Conservation (phyloP, 2,113 vertebrate genomes). For the Jacana jacana region DNA sequence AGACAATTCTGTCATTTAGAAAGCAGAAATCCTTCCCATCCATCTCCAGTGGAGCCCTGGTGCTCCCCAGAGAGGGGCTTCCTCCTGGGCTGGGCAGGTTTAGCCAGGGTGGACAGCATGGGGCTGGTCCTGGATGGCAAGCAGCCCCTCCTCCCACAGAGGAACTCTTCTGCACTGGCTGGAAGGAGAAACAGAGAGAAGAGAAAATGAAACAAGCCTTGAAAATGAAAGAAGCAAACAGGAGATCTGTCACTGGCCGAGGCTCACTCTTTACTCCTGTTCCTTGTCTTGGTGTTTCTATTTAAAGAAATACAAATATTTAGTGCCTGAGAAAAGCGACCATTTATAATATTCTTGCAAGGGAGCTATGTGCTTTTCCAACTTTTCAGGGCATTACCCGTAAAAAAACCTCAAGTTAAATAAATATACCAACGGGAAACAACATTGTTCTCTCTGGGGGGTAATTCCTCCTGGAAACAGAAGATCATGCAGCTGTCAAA, state of each 20-base stretch:
- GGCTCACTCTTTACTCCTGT: neutral
- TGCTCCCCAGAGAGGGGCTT: accelerated
- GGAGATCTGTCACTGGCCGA: neutral
- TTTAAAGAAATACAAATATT: slow-evolving; percentile 41
- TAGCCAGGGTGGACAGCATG: accelerated
- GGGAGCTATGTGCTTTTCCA: neutral
- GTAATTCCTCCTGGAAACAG: slow-evolving; percentile 23
- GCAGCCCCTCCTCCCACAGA: accelerated
- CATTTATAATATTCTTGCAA: slow-evolving; percentile 20
- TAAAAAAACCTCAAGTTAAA: neutral
- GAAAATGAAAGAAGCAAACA: neutral
- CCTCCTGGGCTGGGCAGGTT: accelerated
- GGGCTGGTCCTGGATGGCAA: neutral
- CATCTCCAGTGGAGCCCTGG: accelerated
- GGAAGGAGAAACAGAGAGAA: neutral
- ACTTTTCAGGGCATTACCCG: neutral
- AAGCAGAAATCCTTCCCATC: neutral
- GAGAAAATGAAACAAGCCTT: neutral
- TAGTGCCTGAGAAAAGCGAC: slow-evolving; percentile 4
- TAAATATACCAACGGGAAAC: slow-evolving; percentile 18
- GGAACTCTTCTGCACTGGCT: neutral
- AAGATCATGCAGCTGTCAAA: neutral
- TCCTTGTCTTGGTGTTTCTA: slow-evolving; percentile 17
- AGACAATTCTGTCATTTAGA: neutral
- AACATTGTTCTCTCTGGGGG: neutral